Base-by-base conservation (phyloP, 2,113 vertebrate genomes). In the Cyprinodon variegatus region DNA sequence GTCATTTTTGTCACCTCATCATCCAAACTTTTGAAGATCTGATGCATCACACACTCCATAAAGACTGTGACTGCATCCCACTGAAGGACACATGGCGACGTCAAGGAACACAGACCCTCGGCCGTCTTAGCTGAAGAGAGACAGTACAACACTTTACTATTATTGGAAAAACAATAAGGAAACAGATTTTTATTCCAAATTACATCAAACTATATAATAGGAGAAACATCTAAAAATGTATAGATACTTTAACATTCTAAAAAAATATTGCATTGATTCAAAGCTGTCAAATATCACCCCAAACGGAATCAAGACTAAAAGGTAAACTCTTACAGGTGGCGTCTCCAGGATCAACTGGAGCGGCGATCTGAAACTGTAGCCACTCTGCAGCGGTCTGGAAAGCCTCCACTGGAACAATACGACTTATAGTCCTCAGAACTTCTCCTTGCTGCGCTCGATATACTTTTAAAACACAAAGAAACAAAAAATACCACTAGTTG, bases 21-120 rank as follows among this genome's bases (percentile, higher is more conserved):
- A n/a, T 95, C 95, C 78, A 97, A 70, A 50, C 88, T 94, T 91
- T 95, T 96, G 70, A 97, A 95, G 79, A 97, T 93, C 89, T 97
- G 96, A 77, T 94, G 93, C 83, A 96, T 90, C 68, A 97, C 86
- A 0, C 97, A 96, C 89, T 99, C 98, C 0, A 95, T 94, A 92
- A 98, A 99, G 90, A 97, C 95, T 0, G 97, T 98, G 96, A 97
- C 95, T 50, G 98, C 98, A 22, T 99, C 98, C 98, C 98, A 99
- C 77, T 99, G 96, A 65, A 96, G 93, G 76, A 95, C 97, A 29
- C 96, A 96, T 2, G 96, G 95, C 5, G 97, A 98, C 80, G 96
- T 94, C 69, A 96, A 92, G 78, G 96, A 95, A 88, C 96, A 98
- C 79, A 95, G 85, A 41, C 95, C 95, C 91, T 96, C 96, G 2